Evolutionary conservation across 2,797 vertebrate genomes (phyloP).

Genomic region (Dermochelys coriacea): DNA sequence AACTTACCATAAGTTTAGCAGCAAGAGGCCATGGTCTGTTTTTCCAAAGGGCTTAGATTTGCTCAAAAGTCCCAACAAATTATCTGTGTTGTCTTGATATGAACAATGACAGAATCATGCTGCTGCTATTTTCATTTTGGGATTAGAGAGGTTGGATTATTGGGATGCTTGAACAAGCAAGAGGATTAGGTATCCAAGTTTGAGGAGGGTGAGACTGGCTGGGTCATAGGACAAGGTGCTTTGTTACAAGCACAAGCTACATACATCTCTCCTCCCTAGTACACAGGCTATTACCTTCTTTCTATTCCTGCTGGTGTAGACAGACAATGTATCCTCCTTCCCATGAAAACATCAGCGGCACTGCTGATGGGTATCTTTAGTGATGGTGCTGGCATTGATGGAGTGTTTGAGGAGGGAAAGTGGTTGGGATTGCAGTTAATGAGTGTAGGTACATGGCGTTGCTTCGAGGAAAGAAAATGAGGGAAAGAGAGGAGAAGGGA

Average conservation of each 20-base stretch:
- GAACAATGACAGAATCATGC: background rate
- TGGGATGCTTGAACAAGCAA: background rate
- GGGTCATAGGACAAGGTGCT: background rate
- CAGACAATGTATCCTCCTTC: rapidly evolving
- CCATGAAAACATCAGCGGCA: too few relatives aligned
- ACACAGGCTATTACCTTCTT: background rate
- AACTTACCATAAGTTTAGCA: background rate
- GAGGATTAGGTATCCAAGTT: background rate
- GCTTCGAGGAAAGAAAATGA: background rate
- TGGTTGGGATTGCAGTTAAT: rapidly evolving
- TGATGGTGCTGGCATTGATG: too few relatives aligned
- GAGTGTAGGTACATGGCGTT: background rate
- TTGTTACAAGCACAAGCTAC: background rate
- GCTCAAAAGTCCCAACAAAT: background rate
- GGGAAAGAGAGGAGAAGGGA: background rate
- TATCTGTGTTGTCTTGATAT: background rate
- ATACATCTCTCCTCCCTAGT: background rate
- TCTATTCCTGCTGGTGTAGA: background rate
- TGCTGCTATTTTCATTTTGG: background rate
- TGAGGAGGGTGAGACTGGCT: background rate
- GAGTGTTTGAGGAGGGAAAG: too few relatives aligned
- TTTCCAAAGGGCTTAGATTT: background rate
- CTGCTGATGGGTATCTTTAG: too few relatives aligned
- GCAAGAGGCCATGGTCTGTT: background rate
- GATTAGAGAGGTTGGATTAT: background rate